A percentile compares a stretch with the other conserved stretches of the same genome.
These are phyloP conservation scores for Drosophila willistoni DNA, from an alignment of 1,140 invertebrate genomes.

Conservation along the genomic window DNA sequence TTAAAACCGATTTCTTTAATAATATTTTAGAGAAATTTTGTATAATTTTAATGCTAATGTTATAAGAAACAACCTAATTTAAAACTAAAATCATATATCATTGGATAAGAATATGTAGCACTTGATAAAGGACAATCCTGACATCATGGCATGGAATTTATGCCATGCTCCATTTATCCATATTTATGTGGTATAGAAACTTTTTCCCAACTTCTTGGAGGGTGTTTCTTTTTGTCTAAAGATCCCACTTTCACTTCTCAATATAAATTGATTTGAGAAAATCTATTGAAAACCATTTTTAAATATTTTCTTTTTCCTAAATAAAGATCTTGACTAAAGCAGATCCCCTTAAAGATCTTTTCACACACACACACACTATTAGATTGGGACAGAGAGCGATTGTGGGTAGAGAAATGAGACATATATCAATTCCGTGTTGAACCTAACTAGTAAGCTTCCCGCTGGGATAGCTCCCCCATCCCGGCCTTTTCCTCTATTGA, in stretches of 20 bases:
- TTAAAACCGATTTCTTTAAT: no score
- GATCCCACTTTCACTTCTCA: slow-evolving; percentile 7
- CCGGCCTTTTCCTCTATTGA: not conserved
- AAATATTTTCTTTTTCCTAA: not conserved
- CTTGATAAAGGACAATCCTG: no score
- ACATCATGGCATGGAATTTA: no score
- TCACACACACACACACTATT: not conserved
- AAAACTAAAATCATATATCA: no score
- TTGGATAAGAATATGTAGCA: no score
- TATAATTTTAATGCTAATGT: no score
- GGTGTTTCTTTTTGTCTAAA: not conserved
- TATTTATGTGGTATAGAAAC: not conserved
- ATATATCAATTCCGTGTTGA: slow-evolving; percentile 60
- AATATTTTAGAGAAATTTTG: no score
- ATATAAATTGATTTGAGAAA: slow-evolving; percentile 8
- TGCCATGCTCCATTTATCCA: slow-evolving; percentile 31
- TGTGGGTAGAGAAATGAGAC: slow-evolving; percentile 27
- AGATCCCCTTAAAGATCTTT: slow-evolving; percentile 27
- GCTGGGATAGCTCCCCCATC: slow-evolving; percentile 37
- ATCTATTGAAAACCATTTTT: not conserved
- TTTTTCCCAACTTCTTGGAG: not conserved
- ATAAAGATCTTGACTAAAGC: slow-evolving; percentile 8
- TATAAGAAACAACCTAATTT: no score
- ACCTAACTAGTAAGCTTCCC: slow-evolving; percentile 57
- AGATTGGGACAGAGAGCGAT: not conserved